Evolutionary conservation across 1,140 invertebrate species (phyloP).

Genomic region (Brachionus plicatilis): DNA sequence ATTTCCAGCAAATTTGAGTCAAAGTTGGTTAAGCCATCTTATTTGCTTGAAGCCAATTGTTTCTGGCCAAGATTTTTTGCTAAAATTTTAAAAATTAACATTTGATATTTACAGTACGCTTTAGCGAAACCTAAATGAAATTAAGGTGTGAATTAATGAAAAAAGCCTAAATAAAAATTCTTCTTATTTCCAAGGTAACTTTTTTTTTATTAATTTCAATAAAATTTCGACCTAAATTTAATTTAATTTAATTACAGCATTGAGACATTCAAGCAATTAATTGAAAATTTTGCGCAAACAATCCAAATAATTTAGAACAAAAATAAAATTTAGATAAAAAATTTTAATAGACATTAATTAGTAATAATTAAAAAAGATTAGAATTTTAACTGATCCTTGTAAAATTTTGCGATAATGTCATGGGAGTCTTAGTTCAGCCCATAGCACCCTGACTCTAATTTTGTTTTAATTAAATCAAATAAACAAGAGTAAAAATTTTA

Average conservation of each 20-base stretch:
- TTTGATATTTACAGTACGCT: background rate
- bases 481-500: background rate
- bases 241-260: background rate
- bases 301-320: background rate
- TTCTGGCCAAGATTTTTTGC: background rate
- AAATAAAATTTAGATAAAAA: background rate
- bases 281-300: too few relatives aligned
- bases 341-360: background rate
- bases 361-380: constrained; percentile 2
- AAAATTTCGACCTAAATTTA: background rate
- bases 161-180: background rate
- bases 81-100: background rate
- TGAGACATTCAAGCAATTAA: too few relatives aligned
- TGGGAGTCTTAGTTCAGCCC: background rate
- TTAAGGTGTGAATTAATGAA: background rate
- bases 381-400: background rate
- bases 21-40: background rate
- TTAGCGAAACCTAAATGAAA: background rate
- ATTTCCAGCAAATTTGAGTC: background rate
- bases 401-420: background rate
- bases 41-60: background rate
- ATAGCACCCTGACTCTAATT: background rate
- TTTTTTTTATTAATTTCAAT: background rate
- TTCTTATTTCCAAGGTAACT: background rate
- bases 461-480: background rate